phyloP scores from a whole-genome alignment of 2,888 invertebrate species.

The Leucoptera coffeella region DNA sequence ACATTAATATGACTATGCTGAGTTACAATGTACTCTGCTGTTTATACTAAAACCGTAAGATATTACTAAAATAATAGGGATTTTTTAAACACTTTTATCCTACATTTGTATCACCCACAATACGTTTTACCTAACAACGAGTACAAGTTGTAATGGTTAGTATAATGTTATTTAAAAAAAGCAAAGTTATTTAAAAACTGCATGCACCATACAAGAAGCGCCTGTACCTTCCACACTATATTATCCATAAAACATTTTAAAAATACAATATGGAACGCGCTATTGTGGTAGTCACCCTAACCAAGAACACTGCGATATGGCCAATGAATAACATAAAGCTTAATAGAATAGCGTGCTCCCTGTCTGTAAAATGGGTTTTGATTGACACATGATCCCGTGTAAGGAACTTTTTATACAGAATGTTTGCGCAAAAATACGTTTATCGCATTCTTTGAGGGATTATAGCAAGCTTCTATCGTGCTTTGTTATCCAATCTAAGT shows the following conservation, averaged over 20 bases:
- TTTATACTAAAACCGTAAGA: too few relatives aligned
- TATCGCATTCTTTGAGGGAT: too few relatives aligned
- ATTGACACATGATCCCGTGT: slow-evolving; percentile 51
- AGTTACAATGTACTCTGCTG: too few relatives aligned
- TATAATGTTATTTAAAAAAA: neutral
- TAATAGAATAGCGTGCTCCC: slow-evolving; percentile 42
- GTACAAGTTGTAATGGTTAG: neutral
- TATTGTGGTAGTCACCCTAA: slow-evolving; percentile 19
- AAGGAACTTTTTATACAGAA: too few relatives aligned
- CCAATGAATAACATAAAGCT: slow-evolving; percentile 41
- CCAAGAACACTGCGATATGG: slow-evolving; percentile 17
- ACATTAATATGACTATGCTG: too few relatives aligned
- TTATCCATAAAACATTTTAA: slow-evolving; percentile 6
- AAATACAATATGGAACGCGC: slow-evolving; percentile 9
- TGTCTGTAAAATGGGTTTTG: slow-evolving; percentile 29
- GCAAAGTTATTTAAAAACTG: neutral
- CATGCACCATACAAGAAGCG: slow-evolving; percentile 1
- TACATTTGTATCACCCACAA: too few relatives aligned
- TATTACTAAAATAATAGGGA: too few relatives aligned
- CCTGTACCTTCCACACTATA: slow-evolving; percentile 4
- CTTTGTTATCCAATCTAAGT: too few relatives aligned
- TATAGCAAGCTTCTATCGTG: too few relatives aligned
- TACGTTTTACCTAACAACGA: slow-evolving; percentile 1
- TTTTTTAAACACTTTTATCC: too few relatives aligned
- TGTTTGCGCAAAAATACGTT: too few relatives aligned